Percentiles rank a stretch among this genome's conserved stretches.
Evolutionary conservation across 2,888 invertebrate genomes (phyloP).

Genomic region (Gastracanthus pulcherrimus): DNA sequence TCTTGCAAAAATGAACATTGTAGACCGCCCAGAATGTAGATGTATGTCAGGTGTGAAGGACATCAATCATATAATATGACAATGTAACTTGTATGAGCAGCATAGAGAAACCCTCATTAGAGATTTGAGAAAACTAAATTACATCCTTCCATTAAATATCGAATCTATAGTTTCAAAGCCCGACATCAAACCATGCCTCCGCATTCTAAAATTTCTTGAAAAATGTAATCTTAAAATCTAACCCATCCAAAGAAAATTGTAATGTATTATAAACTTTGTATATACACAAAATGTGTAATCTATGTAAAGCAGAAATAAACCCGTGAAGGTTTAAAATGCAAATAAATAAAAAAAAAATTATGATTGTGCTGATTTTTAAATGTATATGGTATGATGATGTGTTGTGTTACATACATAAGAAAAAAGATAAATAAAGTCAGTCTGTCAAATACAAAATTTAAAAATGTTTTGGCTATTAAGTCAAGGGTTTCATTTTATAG

Average conservation of each 20-base stretch:
- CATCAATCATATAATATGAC: constrained; percentile 21
- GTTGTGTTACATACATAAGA: no score
- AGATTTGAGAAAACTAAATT: background rate
- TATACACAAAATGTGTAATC: background rate
- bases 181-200: background rate
- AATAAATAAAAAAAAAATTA: background rate
- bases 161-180: background rate
- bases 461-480: no score
- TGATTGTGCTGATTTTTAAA: no score
- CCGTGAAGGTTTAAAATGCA: background rate
- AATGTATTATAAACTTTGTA: no score
- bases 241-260: no score
- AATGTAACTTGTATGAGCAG: background rate
- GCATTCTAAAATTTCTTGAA: background rate
- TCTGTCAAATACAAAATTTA: no score
- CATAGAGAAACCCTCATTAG: background rate
- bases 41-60: background rate
- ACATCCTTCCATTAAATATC: background rate
- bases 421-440: no score
- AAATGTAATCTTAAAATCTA: background rate
- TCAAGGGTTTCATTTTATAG: no score
- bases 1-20: background rate
- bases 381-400: no score
- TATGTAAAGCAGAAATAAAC: background rate
- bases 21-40: background rate